A percentile compares a stretch with the other conserved stretches of the same genome.
These are phyloP conservation scores for Todiramphus saurophagus DNA, from an alignment of 2,113 vertebrate genomes.

Conservation along the genomic window DNA sequence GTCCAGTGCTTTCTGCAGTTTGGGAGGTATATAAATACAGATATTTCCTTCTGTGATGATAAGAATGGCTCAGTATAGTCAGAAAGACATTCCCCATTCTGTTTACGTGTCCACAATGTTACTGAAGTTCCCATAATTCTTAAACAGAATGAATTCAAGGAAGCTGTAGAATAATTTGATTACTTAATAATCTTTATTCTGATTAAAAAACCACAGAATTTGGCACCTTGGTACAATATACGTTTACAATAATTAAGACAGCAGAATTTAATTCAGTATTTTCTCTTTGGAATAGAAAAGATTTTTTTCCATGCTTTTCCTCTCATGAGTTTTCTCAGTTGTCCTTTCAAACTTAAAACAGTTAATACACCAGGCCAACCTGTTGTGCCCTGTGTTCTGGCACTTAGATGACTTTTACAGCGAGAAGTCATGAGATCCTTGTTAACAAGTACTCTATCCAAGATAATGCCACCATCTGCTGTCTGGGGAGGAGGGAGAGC, in stretches of 20 bases:
- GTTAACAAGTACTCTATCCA: neutral
- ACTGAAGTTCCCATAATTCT: neutral
- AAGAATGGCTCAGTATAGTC: neutral
- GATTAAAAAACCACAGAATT: neutral
- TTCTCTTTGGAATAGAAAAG: neutral
- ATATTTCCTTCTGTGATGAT: neutral
- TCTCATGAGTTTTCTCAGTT: neutral
- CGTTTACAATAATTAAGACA: neutral
- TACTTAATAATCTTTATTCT: neutral
- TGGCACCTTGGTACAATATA: neutral
- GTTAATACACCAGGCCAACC: neutral
- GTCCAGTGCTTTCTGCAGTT: neutral
- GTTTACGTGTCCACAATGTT: neutral
- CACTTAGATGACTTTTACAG: neutral
- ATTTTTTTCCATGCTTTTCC: neutral
- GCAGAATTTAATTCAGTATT: neutral
- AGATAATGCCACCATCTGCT: constrained; percentile 4
- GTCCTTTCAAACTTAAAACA: neutral
- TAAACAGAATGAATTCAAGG: neutral
- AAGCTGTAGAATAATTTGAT: neutral
- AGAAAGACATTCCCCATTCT: neutral
- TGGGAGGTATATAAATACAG: neutral
- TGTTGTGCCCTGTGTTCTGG: neutral
- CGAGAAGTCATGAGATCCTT: neutral
- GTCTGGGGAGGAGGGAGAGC: neutral